Evolutionary conservation across 2,888 invertebrate species (phyloP).

Genomic region (Teleogryllus oceanicus): DNA sequence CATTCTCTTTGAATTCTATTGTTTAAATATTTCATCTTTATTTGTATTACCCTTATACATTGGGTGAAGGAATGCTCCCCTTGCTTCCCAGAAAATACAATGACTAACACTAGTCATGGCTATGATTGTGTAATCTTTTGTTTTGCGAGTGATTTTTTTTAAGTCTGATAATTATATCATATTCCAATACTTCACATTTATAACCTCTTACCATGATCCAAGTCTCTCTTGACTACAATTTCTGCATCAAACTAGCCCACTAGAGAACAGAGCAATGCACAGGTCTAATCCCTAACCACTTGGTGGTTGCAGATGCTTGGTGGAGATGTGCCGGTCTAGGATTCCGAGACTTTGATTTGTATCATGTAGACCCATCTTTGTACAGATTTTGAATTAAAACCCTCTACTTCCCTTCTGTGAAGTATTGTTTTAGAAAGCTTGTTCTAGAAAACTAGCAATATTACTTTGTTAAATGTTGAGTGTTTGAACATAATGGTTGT

Average conservation of each 20-base stretch:
- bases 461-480: slow-evolving; percentile 9
- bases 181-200: too few species aligned
- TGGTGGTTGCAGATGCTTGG: too few species aligned
- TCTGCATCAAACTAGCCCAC: too few species aligned
- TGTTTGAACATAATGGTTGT: background rate
- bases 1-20: background rate
- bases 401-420: background rate
- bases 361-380: too few species aligned
- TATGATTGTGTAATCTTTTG: background rate
- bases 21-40: background rate
- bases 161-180: background rate
- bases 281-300: too few species aligned
- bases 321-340: too few species aligned
- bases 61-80: background rate
- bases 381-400: background rate
- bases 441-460: background rate
- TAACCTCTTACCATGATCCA: too few species aligned
- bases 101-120: background rate
- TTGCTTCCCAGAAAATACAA: background rate
- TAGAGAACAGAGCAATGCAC: too few species aligned
- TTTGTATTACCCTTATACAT: background rate
- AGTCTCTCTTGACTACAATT: too few species aligned
- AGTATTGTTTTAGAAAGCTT: background rate
- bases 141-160: slow-evolving; percentile 5
- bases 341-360: too few species aligned